Evolutionary conservation across 2,113 vertebrate genomes (phyloP).

Genomic region (Ifrita kowaldi): DNA sequence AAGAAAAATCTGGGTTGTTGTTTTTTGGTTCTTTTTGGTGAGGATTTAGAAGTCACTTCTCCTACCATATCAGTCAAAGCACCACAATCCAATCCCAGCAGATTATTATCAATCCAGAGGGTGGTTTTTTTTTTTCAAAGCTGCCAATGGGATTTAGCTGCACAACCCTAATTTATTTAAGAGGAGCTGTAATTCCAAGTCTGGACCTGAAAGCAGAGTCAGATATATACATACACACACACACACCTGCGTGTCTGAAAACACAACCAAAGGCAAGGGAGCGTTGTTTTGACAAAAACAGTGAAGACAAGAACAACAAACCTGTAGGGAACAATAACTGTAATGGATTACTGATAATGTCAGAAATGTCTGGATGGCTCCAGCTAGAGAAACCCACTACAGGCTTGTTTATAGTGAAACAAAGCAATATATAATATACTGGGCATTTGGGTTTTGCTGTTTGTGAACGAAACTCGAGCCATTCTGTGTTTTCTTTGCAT

Average conservation of each 20-base stretch:
- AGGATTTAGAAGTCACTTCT: background rate
- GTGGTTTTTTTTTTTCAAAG: background rate
- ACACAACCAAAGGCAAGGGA: background rate
- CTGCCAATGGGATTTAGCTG: conserved; percentile 1
- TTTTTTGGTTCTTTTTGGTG: background rate
- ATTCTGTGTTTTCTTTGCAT: background rate
- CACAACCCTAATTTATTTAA: background rate
- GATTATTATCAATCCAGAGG: background rate
- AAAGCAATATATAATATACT: background rate
- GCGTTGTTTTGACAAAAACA: background rate
- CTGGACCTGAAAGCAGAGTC: background rate
- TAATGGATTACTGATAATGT: conserved; percentile 5
- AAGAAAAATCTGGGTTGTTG: background rate
- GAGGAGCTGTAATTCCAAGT: background rate
- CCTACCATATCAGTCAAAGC: background rate
- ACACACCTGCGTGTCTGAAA: background rate
- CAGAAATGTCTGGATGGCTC: conserved; percentile 5
- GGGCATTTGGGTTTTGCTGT: background rate
- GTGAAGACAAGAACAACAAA: background rate
- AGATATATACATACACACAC: background rate
- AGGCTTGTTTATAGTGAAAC: background rate
- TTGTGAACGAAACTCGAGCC: background rate
- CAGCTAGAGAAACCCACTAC: background rate
- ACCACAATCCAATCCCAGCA: background rate
- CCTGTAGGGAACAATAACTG: background rate